Evolutionary conservation across 2,113 vertebrate species (phyloP).

Genomic region (Macrotis lagotis): DNA sequence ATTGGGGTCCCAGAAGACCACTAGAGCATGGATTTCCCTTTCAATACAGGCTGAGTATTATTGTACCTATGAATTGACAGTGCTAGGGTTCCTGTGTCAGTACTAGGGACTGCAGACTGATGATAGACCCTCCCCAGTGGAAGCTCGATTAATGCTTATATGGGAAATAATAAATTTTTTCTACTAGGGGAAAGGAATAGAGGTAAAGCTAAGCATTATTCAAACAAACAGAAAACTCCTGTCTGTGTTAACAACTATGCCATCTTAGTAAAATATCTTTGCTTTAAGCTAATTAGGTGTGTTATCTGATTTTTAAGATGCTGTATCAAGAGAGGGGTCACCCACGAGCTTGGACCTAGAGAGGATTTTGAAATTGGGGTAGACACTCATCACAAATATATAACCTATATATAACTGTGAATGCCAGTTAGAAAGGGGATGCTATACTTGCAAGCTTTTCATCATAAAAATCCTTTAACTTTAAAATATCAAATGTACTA

Average conservation of each 20-base stretch:
- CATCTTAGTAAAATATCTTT: neutral
- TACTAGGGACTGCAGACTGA: constrained; percentile 45
- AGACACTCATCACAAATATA: neutral
- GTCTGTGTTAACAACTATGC: neutral
- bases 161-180: constrained; percentile 52
- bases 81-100: constrained; percentile 68
- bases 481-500: neutral
- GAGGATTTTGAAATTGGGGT: neutral
- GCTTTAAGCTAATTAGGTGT: neutral
- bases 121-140: constrained; percentile 54
- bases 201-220: constrained; percentile 13
- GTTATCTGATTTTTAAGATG: neutral
- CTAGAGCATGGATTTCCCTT: neutral
- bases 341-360: neutral
- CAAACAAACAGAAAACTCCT: neutral
- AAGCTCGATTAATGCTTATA: constrained; percentile 85
- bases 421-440: neutral
- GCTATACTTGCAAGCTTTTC: neutral
- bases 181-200: neutral
- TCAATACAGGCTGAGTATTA: neutral
- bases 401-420: neutral
- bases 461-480: neutral
- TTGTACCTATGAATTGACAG: constrained; percentile 27
- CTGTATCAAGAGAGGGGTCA: neutral
- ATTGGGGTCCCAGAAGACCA: neutral